Percentiles rank a stretch among this genome's conserved stretches.
Evolutionary conservation across 2,113 vertebrate species (phyloP).

Genomic region (Bos taurus): DNA sequence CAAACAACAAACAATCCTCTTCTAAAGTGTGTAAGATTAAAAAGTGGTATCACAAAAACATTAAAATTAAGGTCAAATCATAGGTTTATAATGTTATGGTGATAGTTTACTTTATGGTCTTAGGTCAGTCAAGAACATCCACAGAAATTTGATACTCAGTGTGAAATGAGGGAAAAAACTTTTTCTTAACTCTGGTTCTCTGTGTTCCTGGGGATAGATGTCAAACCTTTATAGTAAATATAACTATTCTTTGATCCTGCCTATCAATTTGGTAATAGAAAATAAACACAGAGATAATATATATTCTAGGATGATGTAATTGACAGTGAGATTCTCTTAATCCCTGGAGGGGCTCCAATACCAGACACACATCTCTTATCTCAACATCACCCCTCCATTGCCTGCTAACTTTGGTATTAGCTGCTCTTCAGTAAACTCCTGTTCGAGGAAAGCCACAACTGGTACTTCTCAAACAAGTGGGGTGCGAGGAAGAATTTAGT

Average conservation of each 20-base stretch:
- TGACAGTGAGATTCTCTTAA: not conserved
- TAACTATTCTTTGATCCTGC: not conserved
- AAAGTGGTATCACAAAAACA: not conserved
- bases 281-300: not conserved
- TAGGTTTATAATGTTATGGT: not conserved
- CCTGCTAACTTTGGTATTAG: not conserved
- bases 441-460: not conserved
- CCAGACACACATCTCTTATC: not conserved
- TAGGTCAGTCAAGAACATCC: not conserved
- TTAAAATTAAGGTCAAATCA: not conserved
- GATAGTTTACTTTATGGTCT: not conserved
- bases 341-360: accelerated
- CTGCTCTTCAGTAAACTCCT: not conserved
- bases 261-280: not conserved
- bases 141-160: not conserved
- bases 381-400: not conserved
- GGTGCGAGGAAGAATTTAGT: not conserved
- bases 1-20: not conserved
- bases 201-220: not conserved
- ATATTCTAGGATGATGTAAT: not conserved
- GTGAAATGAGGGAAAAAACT: not conserved
- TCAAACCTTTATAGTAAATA: not conserved
- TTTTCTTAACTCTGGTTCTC: not conserved
- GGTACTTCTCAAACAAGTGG: not conserved
- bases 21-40: not conserved